Evolutionary conservation across 2,888 invertebrate species (phyloP), one percentile per base, ranked within the genome.

Genomic region (Megamerina dolium): DNA sequence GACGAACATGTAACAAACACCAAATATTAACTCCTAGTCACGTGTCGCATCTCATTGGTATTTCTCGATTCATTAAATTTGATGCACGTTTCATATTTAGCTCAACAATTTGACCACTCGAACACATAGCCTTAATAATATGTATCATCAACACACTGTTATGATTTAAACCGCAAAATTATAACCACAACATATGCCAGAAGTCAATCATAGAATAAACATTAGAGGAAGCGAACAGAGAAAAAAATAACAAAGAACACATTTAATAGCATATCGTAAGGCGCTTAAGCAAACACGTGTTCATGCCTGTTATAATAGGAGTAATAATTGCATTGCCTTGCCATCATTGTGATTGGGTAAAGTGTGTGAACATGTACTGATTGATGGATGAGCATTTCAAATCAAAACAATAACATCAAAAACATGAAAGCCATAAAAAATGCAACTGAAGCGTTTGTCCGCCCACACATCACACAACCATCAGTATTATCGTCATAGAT

Each of bases 11-110:
- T 18, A 42, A 19, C 37, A 19, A 18, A n/a, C 29, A 16, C 26
- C 20, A 31, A 39, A 14, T 5, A 31, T 27, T 10, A 36, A 26
- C 21, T 21, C 32, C 36, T 13, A 12, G 42, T 5, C 41, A 35
- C 41, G 41, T 41, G 42, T 18, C 46, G 21, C 20, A 16, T n/a
- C 34, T 20, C 17, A 36, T 37, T 26, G 37, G 29, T 46, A 51
- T 48, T 43, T 46, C 39, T 38, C 45, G 41, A 39, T 44, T 37
- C 45, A 53, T 47, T 50, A 43, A 46, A 50, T 49, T 47, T 45
- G 34, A 42, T 45, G 45, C 50, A 52, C 49, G 49, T 46, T 49
- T 45, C 43, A 19, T 30, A 29, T 35, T 44, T 44, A 49, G 45
- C 48, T 17, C n/a, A 23, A 17, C 37, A 23, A 16, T 14, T 27